Base-by-base conservation (phyloP, 2,113 vertebrate genomes). In the Aegotheles bennettii region DNA sequence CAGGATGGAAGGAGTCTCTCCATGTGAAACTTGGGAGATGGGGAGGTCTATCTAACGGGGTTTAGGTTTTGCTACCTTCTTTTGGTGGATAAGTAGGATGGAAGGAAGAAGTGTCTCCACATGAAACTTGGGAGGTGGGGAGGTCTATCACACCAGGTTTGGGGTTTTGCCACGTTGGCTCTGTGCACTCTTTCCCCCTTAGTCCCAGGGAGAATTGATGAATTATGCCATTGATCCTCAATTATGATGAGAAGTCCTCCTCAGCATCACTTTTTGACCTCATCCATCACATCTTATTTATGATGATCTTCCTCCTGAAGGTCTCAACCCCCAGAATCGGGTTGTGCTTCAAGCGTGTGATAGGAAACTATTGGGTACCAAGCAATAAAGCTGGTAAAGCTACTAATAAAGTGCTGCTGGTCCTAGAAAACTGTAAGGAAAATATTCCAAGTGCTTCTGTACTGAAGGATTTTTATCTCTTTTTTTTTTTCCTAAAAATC, bases 131-230 rank as follows among this genome's bases (percentile, higher is more conserved):
- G 36, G 47, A 7, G 10, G 16, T 21, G 59, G 6, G 31, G 10
- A 21, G 31, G 31, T 53, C 29, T n/a, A 0, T 16, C 13, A 7
- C 29, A 2, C 4, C 0, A 5, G 3, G 33, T 29, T 45, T 28
- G 11, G 6, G 19, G 29, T 35, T n/a, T n/a, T n/a, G n/a, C n/a
- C n/a, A n/a, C n/a, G n/a, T 35, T 38, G n/a, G n/a, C 10, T 68
- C 40, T 6, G 24, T 24, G 25, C 9, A 16, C 11, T 25, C n/a
- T 47, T 68, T 21, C 35, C 11, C 31, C 29, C 35, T 21, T 33
- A 6, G n/a, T 40, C 10, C 28, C 11, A 2, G 21, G 28, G 51
- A 47, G 42, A 35, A 10, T 2, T 13, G 24, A 57, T 35, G 40
- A 20, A 35, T 23, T n/a, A 33, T 57, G 53, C 13, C 53, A 18